phyloP scores from a whole-genome alignment of 2,888 invertebrate species.

The Merodon equestris region DNA sequence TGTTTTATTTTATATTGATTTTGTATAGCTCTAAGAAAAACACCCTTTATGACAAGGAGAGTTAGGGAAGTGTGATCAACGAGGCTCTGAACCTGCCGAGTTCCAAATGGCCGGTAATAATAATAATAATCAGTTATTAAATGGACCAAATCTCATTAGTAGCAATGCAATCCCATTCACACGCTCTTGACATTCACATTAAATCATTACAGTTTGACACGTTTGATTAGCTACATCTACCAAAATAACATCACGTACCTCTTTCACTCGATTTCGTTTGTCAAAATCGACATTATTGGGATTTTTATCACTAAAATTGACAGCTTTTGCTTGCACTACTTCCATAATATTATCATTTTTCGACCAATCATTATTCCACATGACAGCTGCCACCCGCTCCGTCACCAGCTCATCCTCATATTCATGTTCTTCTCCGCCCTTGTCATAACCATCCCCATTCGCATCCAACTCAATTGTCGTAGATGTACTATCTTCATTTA shows the following conservation, averaged over 20 bases:
- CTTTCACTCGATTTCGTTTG: slow-evolving; percentile 77
- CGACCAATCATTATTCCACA: slow-evolving; percentile 40
- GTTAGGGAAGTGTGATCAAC: too few relatives aligned
- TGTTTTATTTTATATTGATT: too few relatives aligned
- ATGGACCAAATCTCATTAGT: too few relatives aligned
- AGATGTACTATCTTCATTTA: slow-evolving; percentile 69
- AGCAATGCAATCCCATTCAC: too few relatives aligned
- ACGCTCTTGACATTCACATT: too few relatives aligned
- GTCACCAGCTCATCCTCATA: slow-evolving; percentile 30
- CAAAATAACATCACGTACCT: slow-evolving; percentile 71
- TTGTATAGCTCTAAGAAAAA: too few relatives aligned
- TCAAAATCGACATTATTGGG: slow-evolving; percentile 75
- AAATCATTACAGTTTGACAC: too few relatives aligned
- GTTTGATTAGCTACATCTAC: background rate
- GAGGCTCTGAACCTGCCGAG: too few relatives aligned
- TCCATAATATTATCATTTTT: slow-evolving; percentile 23
- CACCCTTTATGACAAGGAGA: too few relatives aligned
- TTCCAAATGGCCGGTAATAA: too few relatives aligned
- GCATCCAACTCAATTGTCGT: slow-evolving; percentile 16
- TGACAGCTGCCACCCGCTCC: slow-evolving; percentile 54
- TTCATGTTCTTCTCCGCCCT: too few relatives aligned
- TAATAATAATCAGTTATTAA: too few relatives aligned
- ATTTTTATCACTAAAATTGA: slow-evolving; percentile 70
- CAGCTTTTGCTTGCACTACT: slow-evolving; percentile 16
- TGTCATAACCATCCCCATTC: slow-evolving; percentile 5